Percentiles rank a stretch among this genome's conserved stretches.
Evolutionary conservation across 2,888 invertebrate genomes (phyloP).

Genomic region (Isoperla grammatica): DNA sequence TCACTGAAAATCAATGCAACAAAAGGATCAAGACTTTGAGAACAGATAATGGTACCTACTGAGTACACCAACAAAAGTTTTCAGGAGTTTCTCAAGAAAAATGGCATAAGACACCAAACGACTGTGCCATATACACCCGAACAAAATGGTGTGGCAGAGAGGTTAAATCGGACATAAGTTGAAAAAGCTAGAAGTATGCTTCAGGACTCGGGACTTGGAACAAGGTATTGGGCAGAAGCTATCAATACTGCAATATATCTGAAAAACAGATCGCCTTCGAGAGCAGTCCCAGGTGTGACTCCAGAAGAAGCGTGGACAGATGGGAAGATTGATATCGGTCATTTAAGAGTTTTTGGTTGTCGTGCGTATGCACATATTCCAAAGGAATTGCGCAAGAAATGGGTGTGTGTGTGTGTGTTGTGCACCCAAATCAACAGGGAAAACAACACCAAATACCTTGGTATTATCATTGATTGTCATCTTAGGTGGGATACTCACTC

Average conservation of each 20-base stretch:
- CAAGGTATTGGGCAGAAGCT: conserved; percentile 31
- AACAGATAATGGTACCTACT: conserved; percentile 35
- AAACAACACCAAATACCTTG: too few relatives aligned
- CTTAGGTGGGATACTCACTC: too few relatives aligned
- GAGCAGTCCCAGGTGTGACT: conserved; percentile 14
- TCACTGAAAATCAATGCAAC: conserved; percentile 35
- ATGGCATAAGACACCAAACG: conserved; percentile 37
- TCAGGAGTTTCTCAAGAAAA: conserved; percentile 29
- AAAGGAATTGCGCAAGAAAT: conserved; percentile 28
- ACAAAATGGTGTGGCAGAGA: conserved; percentile 38
- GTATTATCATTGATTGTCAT: too few relatives aligned
- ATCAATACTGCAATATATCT: conserved; percentile 30
- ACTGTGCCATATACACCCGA: conserved; percentile 38
- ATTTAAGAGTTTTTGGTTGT: conserved; percentile 19
- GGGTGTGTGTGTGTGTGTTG: too few relatives aligned
- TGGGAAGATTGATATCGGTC: conserved; percentile 13
- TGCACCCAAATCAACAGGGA: too few relatives aligned
- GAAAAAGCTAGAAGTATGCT: conserved; percentile 31
- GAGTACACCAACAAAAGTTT: conserved; percentile 26
- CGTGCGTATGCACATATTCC: conserved; percentile 23
- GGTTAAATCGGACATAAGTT: too few relatives aligned
- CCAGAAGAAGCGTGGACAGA: conserved; percentile 21
- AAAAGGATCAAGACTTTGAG: conserved; percentile 38
- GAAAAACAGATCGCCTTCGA: conserved; percentile 33
- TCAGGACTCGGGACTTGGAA: neutral